A percentile compares a stretch with the other conserved stretches of the same genome.
Conservation (phyloP, 2,888 invertebrate species). For the Drosophila picticornis region DNA sequence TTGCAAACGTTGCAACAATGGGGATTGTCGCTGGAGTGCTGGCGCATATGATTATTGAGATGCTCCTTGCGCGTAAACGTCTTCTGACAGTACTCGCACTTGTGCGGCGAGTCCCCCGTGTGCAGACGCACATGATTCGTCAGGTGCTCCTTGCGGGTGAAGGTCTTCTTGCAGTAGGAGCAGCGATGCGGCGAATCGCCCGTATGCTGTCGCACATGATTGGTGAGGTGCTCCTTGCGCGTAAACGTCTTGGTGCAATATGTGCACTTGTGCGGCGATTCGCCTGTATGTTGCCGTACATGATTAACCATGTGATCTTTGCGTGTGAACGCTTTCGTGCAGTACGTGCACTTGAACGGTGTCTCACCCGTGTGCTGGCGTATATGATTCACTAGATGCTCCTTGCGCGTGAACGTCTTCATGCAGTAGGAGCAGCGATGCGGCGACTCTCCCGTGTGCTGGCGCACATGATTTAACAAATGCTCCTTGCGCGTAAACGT, state of each 20-base stretch:
- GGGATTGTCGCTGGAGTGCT: constrained; percentile 95
- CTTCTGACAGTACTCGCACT: constrained; percentile 94
- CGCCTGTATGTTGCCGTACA: constrained; percentile 92
- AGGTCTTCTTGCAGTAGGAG: constrained; percentile 86
- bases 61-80: constrained; percentile 94
- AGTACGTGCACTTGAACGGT: constrained; percentile 93
- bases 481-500: constrained; percentile 95
- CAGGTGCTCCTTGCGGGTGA: constrained; percentile 94
- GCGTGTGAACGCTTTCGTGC: constrained; percentile 93
- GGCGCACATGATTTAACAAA: constrained; percentile 93
- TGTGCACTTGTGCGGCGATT: constrained; percentile 94
- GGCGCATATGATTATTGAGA: constrained; percentile 93
- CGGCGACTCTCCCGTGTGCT: constrained; percentile 93
- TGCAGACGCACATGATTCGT: constrained; percentile 94
- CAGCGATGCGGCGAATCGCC: constrained; percentile 90
- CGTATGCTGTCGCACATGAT: constrained; percentile 92
- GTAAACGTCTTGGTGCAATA: constrained; percentile 93
- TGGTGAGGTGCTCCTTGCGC: constrained; percentile 93
- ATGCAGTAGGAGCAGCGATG: constrained; percentile 94
- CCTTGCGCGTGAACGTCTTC: constrained; percentile 95
- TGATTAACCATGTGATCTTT: constrained; percentile 92
- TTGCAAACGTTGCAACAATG: constrained; percentile 94
- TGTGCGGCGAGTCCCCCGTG: constrained; percentile 93
- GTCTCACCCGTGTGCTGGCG: constrained; percentile 94
- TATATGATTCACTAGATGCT: constrained; percentile 94